Evolutionary conservation across 2,888 invertebrate genomes (phyloP).

Genomic region (Nyleta sp.): DNA sequence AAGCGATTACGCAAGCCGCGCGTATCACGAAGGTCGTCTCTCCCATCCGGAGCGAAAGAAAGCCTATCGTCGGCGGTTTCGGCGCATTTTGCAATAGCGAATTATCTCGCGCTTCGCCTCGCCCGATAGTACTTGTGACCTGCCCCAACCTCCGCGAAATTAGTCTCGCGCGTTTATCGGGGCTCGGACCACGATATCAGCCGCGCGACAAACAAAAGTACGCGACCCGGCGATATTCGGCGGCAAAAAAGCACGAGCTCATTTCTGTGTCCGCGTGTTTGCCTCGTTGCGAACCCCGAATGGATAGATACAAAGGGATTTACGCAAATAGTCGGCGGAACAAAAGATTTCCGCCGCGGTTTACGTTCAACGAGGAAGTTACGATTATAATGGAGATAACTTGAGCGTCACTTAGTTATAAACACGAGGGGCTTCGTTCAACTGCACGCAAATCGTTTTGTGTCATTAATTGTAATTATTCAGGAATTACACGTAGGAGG

Average conservation of each 20-base stretch:
- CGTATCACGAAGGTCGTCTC: slow-evolving; percentile 77
- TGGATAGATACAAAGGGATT: slow-evolving; percentile 20
- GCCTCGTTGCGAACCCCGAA: slow-evolving; percentile 13
- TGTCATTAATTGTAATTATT: background rate
- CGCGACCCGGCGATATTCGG: background rate
- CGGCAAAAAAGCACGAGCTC: slow-evolving; percentile 21
- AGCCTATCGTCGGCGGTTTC: slow-evolving; percentile 49
- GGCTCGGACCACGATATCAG: slow-evolving; percentile 29
- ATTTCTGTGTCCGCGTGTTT: slow-evolving; percentile 14
- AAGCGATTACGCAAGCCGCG: slow-evolving; percentile 78
- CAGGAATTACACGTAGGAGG: no score
- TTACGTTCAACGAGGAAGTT: slow-evolving; percentile 21
- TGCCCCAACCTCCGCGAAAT: slow-evolving; percentile 78
- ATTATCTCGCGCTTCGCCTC: slow-evolving; percentile 42
- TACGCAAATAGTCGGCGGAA: slow-evolving; percentile 29
- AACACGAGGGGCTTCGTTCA: background rate
- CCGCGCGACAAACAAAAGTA: slow-evolving; percentile 47
- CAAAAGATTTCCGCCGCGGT: slow-evolving; percentile 30
- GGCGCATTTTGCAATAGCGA: slow-evolving; percentile 57
- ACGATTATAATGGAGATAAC: slow-evolving; percentile 10
- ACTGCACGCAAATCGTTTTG: background rate
- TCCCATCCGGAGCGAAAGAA: slow-evolving; percentile 58
- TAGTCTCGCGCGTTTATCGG: slow-evolving; percentile 64
- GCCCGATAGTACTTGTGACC: slow-evolving; percentile 73
- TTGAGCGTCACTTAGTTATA: slow-evolving; percentile 16